Percentiles rank a stretch among this genome's conserved stretches.
phyloP scores from a whole-genome alignment of 1,140 invertebrate genomes.

The Drosophila suzukii region DNA sequence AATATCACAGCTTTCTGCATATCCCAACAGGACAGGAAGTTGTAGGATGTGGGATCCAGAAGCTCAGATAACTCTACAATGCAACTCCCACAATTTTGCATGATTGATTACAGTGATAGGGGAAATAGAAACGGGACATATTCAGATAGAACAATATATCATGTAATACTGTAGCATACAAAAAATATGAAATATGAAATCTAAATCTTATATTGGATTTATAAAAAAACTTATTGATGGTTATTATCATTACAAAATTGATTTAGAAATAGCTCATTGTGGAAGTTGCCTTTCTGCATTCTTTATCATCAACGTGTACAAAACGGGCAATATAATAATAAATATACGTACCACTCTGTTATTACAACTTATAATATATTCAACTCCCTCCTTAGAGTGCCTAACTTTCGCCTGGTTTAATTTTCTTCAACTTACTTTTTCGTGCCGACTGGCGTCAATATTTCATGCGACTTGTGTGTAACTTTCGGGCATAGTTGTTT shows the following conservation, averaged over 20 bases:
- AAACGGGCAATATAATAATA: not conserved
- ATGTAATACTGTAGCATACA: too few species aligned
- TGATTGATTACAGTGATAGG: too few species aligned
- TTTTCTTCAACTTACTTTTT: constrained; percentile 19
- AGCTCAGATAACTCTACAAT: not conserved
- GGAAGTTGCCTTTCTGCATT: too few species aligned
- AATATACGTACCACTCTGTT: not conserved
- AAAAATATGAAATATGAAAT: too few species aligned
- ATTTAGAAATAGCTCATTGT: too few species aligned
- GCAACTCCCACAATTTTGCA: not conserved
- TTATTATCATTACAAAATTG: too few species aligned
- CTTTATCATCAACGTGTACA: too few species aligned
- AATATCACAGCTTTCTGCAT: constrained; percentile 1
- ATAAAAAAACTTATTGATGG: too few species aligned
- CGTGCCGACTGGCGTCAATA: constrained; percentile 50
- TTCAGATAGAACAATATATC: too few species aligned
- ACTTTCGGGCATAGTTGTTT: constrained; percentile 52
- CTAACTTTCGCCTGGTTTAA: constrained; percentile 53
- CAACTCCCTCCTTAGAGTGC: not conserved
- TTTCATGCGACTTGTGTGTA: constrained; percentile 53
- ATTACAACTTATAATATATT: not conserved
- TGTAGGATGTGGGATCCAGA: not conserved
- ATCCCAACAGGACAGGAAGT: not conserved
- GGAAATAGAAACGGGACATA: too few species aligned
- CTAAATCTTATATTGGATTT: too few species aligned